Conservation (phyloP, 1,140 invertebrate genomes). For the Pectinophora gossypiella region DNA sequence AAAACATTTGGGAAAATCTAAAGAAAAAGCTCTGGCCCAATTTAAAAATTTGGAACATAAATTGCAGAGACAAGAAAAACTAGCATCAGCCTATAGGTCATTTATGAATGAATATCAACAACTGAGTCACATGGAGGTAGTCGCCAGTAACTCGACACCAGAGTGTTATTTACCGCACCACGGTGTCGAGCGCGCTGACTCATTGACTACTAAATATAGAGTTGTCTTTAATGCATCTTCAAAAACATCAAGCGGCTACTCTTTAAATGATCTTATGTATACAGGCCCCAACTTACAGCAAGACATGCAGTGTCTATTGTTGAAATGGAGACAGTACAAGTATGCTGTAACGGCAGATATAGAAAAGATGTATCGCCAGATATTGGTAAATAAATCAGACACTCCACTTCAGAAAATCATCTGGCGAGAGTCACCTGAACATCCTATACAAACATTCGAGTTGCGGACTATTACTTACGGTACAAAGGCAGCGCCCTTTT, state of each 20-base stretch:
- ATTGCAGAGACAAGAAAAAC: neutral
- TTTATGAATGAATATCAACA: neutral
- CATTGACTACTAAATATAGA: neutral
- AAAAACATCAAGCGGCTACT: neutral
- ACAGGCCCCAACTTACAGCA: neutral
- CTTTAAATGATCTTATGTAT: neutral
- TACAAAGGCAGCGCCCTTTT: slow-evolving; percentile 9
- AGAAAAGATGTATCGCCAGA: neutral
- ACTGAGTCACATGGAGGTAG: neutral
- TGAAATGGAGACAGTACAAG: neutral
- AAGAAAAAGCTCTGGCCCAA: neutral
- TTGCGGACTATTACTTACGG: neutral
- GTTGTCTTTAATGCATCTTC: neutral
- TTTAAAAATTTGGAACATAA: neutral
- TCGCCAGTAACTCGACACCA: neutral
- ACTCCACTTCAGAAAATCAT: neutral
- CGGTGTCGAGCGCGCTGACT: neutral
- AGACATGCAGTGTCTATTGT: neutral
- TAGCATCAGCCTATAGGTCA: neutral
- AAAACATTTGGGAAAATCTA: neutral
- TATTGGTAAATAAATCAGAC: neutral
- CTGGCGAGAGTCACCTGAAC: neutral
- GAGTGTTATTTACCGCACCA: neutral
- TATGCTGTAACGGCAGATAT: neutral
- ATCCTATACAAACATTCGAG: neutral